Evolutionary conservation across 2,888 invertebrate species (phyloP).

Genomic region (Apocheima hispidaria): DNA sequence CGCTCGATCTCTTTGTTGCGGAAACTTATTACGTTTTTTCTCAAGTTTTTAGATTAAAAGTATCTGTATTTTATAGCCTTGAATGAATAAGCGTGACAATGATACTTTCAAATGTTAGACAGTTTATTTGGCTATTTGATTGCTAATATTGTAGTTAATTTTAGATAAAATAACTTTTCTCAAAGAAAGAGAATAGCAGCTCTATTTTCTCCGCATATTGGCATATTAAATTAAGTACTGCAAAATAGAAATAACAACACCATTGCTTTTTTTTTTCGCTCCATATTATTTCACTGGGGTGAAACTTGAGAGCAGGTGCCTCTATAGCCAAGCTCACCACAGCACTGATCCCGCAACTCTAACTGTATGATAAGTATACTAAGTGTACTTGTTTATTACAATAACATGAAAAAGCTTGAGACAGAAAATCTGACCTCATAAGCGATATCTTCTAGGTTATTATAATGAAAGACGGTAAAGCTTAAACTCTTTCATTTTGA

Average conservation of each 20-base stretch:
- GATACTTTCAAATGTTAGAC: not conserved
- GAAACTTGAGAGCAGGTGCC: conserved; percentile 30
- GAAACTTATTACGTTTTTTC: conserved; percentile 57
- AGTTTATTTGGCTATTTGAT: too few species aligned
- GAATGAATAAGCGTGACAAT: not conserved
- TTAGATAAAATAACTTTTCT: too few species aligned
- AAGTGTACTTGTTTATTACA: too few species aligned
- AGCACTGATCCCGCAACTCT: conserved; percentile 6
- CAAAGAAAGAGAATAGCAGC: too few species aligned
- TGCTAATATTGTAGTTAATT: too few species aligned
- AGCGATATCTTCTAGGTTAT: too few species aligned
- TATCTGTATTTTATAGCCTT: conserved; percentile 20
- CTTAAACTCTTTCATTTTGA: too few species aligned
- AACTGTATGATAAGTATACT: too few species aligned
- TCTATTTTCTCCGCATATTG: too few species aligned
- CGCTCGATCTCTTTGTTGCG: conserved; percentile 57
- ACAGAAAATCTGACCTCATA: too few species aligned
- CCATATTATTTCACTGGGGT: conserved; percentile 18
- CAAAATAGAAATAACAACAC: not conserved
- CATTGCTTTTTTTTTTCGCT: conserved; percentile 3
- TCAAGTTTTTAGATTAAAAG: conserved; percentile 30
- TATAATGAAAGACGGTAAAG: too few species aligned
- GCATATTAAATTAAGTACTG: not conserved
- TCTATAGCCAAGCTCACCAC: conserved; percentile 16
- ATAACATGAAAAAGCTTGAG: too few species aligned